Percentiles rank a stretch among this genome's conserved stretches.
Evolutionary conservation across 2,888 invertebrate genomes (phyloP).

Genomic region (Neoaliturus tenellus): DNA sequence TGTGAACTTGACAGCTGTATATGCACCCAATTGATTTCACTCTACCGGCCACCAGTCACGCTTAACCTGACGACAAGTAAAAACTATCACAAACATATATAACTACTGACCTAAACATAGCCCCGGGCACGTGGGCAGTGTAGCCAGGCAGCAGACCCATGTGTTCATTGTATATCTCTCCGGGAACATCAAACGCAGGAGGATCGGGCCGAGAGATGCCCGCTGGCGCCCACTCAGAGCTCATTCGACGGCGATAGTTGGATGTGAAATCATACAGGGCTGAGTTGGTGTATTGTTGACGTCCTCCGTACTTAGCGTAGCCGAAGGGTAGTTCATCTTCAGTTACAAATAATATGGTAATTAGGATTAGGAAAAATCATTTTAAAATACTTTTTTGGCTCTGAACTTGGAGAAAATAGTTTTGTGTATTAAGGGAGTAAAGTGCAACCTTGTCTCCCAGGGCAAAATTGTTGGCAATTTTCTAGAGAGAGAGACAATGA

Average conservation of each 20-base stretch:
- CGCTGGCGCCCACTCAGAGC: conserved; percentile 86
- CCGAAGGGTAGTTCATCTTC: conserved; percentile 80
- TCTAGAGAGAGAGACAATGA: too few relatives aligned
- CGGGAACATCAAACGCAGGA: conserved; percentile 73
- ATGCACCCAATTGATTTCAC: too few relatives aligned
- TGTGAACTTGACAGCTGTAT: too few relatives aligned
- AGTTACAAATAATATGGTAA: neutral
- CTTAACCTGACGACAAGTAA: too few relatives aligned
- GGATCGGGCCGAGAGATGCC: conserved; percentile 76
- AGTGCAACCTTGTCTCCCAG: too few relatives aligned
- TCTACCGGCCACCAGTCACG: too few relatives aligned
- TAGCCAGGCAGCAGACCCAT: conserved; percentile 86
- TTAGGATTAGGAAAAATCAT: too few relatives aligned
- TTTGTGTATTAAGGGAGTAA: too few relatives aligned
- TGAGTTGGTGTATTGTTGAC: conserved; percentile 81
- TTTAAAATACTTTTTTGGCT: too few relatives aligned
- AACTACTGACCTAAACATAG: conserved; percentile 77
- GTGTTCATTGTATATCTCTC: conserved; percentile 84
- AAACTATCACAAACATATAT: neutral
- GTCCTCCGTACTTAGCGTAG: conserved; percentile 79
- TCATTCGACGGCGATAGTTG: conserved; percentile 82
- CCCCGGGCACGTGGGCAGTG: conserved; percentile 86
- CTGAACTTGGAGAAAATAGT: too few relatives aligned
- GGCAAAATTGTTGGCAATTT: too few relatives aligned
- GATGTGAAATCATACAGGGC: conserved; percentile 85